These are phyloP conservation scores for Galerucella pusilla DNA, from an alignment of 2,888 invertebrate genomes.

Conservation along the genomic window DNA sequence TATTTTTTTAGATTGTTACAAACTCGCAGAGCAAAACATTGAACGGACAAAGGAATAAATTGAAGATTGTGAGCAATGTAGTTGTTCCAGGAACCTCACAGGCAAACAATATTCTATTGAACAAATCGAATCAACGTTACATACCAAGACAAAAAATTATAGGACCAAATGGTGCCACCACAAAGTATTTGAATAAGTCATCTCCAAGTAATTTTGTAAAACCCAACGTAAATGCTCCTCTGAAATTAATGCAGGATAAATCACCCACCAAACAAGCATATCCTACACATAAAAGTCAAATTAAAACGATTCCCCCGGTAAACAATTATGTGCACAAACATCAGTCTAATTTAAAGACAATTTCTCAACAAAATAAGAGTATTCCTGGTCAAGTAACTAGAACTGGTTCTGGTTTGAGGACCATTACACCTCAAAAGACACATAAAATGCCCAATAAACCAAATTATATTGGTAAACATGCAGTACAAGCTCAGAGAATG, in stretches of 20 bases:
- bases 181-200: conserved; percentile 59
- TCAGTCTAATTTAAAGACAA: conserved; percentile 59
- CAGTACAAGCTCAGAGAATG: conserved; percentile 63
- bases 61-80: conserved; percentile 63
- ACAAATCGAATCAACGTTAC: conserved; percentile 56
- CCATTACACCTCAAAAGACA: conserved; percentile 62
- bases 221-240: conserved; percentile 44
- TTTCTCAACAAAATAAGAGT: conserved; percentile 58
- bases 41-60: conserved; percentile 62
- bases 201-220: conserved; percentile 48
- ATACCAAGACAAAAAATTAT: conserved; percentile 59
- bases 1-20: conserved; percentile 49
- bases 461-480: conserved; percentile 65
- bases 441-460: conserved; percentile 61
- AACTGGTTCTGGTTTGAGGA: conserved; percentile 60
- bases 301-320: conserved; percentile 59
- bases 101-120: conserved; percentile 55
- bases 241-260: conserved; percentile 51
- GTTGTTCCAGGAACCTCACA: conserved; percentile 56
- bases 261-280: conserved; percentile 53
- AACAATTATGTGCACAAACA: conserved; percentile 54
- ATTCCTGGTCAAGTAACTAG: conserved; percentile 57
- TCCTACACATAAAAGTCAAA: conserved; percentile 60
- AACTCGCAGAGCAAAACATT: conserved; percentile 51
- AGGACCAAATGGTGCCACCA: conserved; percentile 56